A percentile compares a stretch with the other conserved stretches of the same genome.
phyloP scores from a whole-genome alignment of 2,888 invertebrate genomes.

The Spodoptera littoralis region DNA sequence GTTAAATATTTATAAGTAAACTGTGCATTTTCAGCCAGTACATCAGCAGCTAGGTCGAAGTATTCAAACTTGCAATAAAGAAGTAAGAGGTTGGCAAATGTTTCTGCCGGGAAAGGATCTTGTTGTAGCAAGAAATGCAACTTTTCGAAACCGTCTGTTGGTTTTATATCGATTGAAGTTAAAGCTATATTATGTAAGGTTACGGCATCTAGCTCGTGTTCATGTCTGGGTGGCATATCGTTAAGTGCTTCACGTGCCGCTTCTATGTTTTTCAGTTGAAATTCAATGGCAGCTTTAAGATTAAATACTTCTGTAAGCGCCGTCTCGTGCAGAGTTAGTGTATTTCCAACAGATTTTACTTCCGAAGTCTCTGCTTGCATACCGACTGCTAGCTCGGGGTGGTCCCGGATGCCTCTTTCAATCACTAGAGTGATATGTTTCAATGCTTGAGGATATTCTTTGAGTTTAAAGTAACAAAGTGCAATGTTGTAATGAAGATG shows the following conservation, averaged over 20 bases:
- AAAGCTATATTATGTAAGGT: slow-evolving; percentile 99
- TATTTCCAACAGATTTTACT: slow-evolving; percentile 98
- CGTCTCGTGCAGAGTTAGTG: slow-evolving; percentile 97
- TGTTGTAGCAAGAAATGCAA: slow-evolving; percentile 96
- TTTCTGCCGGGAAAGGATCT: slow-evolving; percentile 99
- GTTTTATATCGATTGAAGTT: slow-evolving; percentile 94
- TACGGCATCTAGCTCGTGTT: slow-evolving; percentile 99
- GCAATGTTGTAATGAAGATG: slow-evolving; percentile 98
- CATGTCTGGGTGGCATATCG: slow-evolving; percentile 97
- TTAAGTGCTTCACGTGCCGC: slow-evolving; percentile 95
- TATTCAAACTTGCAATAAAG: slow-evolving; percentile 99
- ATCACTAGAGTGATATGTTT: slow-evolving; percentile 98
- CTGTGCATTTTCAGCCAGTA: slow-evolving; percentile 98
- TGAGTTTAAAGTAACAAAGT: slow-evolving; percentile 97
- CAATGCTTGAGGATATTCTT: slow-evolving; percentile 97
- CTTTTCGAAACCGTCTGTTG: slow-evolving; percentile 97
- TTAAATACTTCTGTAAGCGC: slow-evolving; percentile 99
- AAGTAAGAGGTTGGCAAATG: slow-evolving; percentile 97
- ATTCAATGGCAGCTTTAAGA: slow-evolving; percentile 99
- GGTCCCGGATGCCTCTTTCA: slow-evolving; percentile 98
- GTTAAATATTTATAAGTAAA: slow-evolving; percentile 98
- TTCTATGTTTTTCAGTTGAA: slow-evolving; percentile 93
- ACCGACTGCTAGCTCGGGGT: slow-evolving; percentile 98
- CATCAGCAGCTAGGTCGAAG: slow-evolving; percentile 99
- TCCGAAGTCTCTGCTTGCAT: slow-evolving; percentile 98